Evolutionary conservation across 2,797 vertebrate species (phyloP), one percentile per base, ranked within the genome.

Genomic region (Propithecus perrieri): DNA sequence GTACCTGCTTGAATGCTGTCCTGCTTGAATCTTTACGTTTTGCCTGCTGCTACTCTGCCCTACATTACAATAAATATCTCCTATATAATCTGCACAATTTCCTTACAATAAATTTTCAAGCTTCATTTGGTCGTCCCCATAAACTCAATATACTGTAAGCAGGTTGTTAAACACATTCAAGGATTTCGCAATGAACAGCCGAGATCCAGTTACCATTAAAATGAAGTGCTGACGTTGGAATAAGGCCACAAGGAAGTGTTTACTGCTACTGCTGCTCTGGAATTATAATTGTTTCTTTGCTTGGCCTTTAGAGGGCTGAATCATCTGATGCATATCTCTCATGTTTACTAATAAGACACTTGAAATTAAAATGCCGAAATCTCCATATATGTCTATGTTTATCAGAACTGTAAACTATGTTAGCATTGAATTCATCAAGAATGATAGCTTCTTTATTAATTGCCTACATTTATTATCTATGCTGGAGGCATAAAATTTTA

Each of bases 91-190:
- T 97, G 96, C 84, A 97, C 91, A 91, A 93, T 97, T 97, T 92
- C 89, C 69, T 69, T 97, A 95, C 63, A 97, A 97, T 98, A 97
- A 95, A 97, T 97, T 97, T 98, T 97, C 97, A 98, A 97, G 91
- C 97, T 98, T 98, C 97, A 96, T 98, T 98, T 97, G 92, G 63
- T 97, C 96, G 97, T 97, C 72, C 85, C 85, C 83, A 98, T 97
- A 97, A 98, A 98, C 88, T 97, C 96, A 83, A 80, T 96, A 95
- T 81, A 97, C 93, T 97, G 90, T 97, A 98, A 98, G 97, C 97
- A 98, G 89, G 63, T 97, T 98, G 97, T 98, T 98, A 98, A 98
- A 93, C 97, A 98, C 76, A 97, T 97, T 98, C 97, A 98, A 98
- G 97, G 97, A 97, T 98, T 98, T 98, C 93, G 96, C 83, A 98